phyloP scores from a whole-genome alignment of 2,797 vertebrate species.

The Pterois miles region DNA sequence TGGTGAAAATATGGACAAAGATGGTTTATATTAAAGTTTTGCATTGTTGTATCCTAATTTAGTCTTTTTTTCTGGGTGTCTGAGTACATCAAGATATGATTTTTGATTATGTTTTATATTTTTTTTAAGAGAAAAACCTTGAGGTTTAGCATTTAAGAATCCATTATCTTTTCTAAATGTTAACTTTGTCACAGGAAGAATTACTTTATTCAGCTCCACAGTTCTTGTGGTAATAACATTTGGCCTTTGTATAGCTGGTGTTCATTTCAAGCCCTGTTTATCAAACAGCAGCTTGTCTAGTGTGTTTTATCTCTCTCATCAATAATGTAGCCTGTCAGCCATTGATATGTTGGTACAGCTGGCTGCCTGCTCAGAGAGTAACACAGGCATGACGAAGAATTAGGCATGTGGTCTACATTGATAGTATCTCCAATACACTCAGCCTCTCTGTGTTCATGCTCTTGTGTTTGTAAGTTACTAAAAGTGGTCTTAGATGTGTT shows the following conservation, averaged over 20 bases:
- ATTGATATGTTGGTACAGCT: conserved; percentile 57
- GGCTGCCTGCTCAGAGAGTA: conserved; percentile 36
- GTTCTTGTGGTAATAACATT: not conserved
- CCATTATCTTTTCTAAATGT: not conserved
- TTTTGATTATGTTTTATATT: not conserved
- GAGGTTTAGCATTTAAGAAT: not conserved
- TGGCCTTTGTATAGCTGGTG: conserved; percentile 4
- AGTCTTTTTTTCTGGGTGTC: not conserved
- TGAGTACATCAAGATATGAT: not conserved
- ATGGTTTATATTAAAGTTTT: not conserved
- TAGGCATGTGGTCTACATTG: conserved; percentile 8
- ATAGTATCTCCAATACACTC: not conserved
- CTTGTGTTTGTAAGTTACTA: not conserved
- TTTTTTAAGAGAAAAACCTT: not conserved
- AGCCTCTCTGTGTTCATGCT: not conserved
- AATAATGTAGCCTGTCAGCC: conserved; percentile 69
- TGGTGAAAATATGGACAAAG: not conserved
- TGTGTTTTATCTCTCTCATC: conserved; percentile 61
- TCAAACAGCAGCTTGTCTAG: conserved; percentile 39
- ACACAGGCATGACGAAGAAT: conserved; percentile 14
- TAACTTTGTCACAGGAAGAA: not conserved
- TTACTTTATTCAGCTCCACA: not conserved
- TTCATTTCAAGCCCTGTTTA: conserved; percentile 40
- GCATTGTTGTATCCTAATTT: not conserved
- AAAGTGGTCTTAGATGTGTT: not conserved